A percentile compares a stretch with the other conserved stretches of the same genome.
phyloP scores from a whole-genome alignment of 2,888 invertebrate species.

The Chrysopilus asiliformis region DNA sequence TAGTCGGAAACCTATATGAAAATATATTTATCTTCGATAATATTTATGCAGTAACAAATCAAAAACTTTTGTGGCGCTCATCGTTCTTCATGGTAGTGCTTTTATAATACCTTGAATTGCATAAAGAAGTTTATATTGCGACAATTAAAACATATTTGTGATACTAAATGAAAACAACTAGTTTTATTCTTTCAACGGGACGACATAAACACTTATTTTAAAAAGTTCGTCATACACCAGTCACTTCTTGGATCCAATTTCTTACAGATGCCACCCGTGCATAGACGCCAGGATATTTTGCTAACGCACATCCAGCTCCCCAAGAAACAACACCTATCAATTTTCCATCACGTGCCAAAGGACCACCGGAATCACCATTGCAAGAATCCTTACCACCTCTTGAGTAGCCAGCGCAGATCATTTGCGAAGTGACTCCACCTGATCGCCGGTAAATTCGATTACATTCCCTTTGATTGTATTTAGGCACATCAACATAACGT shows the following conservation, averaged over 20 bases:
- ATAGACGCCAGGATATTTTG: constrained; percentile 22
- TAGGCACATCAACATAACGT: constrained; percentile 24
- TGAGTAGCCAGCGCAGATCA: constrained; percentile 26
- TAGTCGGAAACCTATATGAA: too few relatives aligned
- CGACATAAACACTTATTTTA: too few relatives aligned
- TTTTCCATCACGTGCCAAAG: constrained; percentile 18
- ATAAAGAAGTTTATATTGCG: too few relatives aligned
- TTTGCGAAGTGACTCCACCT: constrained; percentile 24
- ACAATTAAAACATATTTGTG: too few relatives aligned
- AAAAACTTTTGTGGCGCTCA: too few relatives aligned
- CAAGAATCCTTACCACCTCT: constrained; percentile 30
- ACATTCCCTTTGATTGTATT: constrained; percentile 22
- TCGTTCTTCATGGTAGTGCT: too few relatives aligned
- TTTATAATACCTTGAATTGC: too few relatives aligned
- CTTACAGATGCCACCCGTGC: constrained; percentile 8
- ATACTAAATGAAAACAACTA: too few relatives aligned
- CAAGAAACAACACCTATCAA: constrained; percentile 33
- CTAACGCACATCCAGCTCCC: constrained; percentile 28
- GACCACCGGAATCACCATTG: constrained; percentile 33
- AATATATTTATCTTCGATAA: too few relatives aligned
- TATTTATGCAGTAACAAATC: too few relatives aligned
- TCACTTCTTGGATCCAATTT: constrained; percentile 9
- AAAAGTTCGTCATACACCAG: constrained; percentile 5
- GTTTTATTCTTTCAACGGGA: too few relatives aligned
- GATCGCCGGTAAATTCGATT: constrained; percentile 18